These are phyloP conservation scores for Trissolcus japonicus DNA, from an alignment of 2,888 invertebrate species.

Conservation along the genomic window DNA sequence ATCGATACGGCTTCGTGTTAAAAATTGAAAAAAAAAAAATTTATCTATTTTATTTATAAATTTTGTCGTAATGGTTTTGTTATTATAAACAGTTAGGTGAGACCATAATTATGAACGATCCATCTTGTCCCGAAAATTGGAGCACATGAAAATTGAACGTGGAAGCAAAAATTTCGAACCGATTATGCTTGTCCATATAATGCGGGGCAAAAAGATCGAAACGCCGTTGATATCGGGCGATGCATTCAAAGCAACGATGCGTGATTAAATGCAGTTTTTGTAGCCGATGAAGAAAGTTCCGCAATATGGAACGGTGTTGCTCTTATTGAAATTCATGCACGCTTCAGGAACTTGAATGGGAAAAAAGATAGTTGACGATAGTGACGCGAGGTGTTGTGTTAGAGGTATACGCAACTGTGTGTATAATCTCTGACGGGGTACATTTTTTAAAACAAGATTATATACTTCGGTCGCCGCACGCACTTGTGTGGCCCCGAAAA, in stretches of 20 bases:
- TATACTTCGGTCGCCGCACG: background rate
- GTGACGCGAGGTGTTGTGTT: background rate
- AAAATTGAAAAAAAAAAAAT: background rate
- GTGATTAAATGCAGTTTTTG: conserved; percentile 13
- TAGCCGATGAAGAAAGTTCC: conserved; percentile 6
- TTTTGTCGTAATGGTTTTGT: background rate
- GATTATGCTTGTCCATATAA: background rate
- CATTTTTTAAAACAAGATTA: background rate
- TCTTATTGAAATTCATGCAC: conserved; percentile 7
- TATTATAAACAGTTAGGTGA: too few relatives aligned
- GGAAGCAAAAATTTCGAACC: background rate
- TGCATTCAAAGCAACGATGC: conserved; percentile 8
- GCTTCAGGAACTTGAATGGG: conserved; percentile 4
- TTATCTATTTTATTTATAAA: background rate
- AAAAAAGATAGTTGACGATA: conserved; percentile 8
- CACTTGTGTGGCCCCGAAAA: background rate
- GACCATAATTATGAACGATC: too few relatives aligned
- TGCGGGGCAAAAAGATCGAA: background rate
- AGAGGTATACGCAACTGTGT: too few relatives aligned
- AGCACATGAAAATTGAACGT: too few relatives aligned
- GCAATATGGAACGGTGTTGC: conserved; percentile 6
- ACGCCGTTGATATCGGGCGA: background rate
- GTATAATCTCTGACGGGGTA: too few relatives aligned
- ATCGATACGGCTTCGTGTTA: too few relatives aligned
- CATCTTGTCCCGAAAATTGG: too few relatives aligned